These are phyloP conservation scores for Drosophila siamana DNA, from an alignment of 2,888 invertebrate genomes.

Conservation along the genomic window DNA sequence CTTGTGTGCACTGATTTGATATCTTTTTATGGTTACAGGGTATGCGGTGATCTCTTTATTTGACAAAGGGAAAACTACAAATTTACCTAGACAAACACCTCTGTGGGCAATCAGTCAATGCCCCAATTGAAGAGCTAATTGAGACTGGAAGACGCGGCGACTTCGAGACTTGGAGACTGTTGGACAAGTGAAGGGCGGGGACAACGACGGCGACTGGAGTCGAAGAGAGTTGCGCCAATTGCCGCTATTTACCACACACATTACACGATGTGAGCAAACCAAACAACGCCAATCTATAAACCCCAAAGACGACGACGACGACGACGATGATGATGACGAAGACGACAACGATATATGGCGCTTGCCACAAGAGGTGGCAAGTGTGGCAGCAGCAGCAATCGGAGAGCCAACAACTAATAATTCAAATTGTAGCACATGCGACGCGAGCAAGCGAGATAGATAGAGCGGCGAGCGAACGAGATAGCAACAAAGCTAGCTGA, in stretches of 20 bases:
- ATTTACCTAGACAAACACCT: not conserved
- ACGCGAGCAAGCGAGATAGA: conserved; percentile 30
- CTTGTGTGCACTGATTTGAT: not conserved
- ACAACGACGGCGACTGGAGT: no score
- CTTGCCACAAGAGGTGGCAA: conserved; percentile 63
- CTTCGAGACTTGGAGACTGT: not conserved
- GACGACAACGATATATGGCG: conserved; percentile 54
- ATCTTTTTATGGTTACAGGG: not conserved
- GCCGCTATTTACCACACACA: conserved; percentile 68
- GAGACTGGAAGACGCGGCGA: conserved; percentile 2
- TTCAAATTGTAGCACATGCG: conserved; percentile 76
- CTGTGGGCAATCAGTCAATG: conserved; percentile 54
- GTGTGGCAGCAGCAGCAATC: conserved; percentile 43
- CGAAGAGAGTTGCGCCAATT: conserved; percentile 42
- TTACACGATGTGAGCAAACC: conserved; percentile 65
- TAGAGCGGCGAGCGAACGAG: conserved; percentile 17
- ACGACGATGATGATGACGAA: conserved; percentile 51
- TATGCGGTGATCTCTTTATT: not conserved
- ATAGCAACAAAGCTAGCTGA: not conserved
- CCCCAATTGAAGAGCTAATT: conserved; percentile 26
- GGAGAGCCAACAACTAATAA: conserved; percentile 58
- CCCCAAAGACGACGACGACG: conserved; percentile 38
- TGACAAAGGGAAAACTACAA: not conserved
- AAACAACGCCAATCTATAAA: conserved; percentile 68
- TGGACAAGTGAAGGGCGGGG: no score